These are phyloP conservation scores for Chromoteleia sp. DNA, from an alignment of 2,888 invertebrate genomes.

Conservation along the genomic window DNA sequence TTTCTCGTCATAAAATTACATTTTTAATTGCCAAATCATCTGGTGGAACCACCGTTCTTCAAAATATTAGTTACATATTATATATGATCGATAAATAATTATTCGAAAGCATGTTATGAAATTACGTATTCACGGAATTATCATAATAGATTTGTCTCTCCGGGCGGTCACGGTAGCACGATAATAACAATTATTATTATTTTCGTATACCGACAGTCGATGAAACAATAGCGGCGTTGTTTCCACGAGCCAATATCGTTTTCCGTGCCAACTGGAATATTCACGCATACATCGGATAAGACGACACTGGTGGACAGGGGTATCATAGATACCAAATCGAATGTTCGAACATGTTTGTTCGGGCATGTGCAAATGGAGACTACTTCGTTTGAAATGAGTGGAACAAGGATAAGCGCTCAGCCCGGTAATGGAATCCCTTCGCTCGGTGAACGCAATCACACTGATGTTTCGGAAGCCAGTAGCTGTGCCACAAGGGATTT, in stretches of 20 bases:
- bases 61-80: background rate
- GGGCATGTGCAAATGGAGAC: slow-evolving; percentile 62
- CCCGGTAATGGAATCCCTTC: slow-evolving; percentile 84
- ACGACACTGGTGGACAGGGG: slow-evolving; percentile 57
- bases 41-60: background rate
- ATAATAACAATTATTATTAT: slow-evolving; percentile 57
- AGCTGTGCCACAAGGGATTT: slow-evolving; percentile 83
- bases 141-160: slow-evolving; percentile 51
- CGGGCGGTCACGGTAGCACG: slow-evolving; percentile 13
- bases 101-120: slow-evolving; percentile 17
- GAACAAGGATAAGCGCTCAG: slow-evolving; percentile 75
- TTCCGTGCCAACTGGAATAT: slow-evolving; percentile 33
- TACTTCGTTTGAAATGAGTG: slow-evolving; percentile 45
- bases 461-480: slow-evolving; percentile 84
- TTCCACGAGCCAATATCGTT: slow-evolving; percentile 31
- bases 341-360: slow-evolving; percentile 55
- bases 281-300: slow-evolving; percentile 61
- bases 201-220: slow-evolving; percentile 24
- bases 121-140: slow-evolving; percentile 48
- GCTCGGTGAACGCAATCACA: slow-evolving; percentile 84
- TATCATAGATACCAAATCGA: slow-evolving; percentile 62
- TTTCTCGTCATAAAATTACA: slow-evolving; percentile 36
- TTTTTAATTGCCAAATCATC: slow-evolving; percentile 52
- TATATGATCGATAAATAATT: slow-evolving; percentile 48
- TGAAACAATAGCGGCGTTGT: slow-evolving; percentile 42